These are phyloP conservation scores for Falco rusticolus DNA, from an alignment of 2,797 vertebrate species.

Conservation along the genomic window DNA sequence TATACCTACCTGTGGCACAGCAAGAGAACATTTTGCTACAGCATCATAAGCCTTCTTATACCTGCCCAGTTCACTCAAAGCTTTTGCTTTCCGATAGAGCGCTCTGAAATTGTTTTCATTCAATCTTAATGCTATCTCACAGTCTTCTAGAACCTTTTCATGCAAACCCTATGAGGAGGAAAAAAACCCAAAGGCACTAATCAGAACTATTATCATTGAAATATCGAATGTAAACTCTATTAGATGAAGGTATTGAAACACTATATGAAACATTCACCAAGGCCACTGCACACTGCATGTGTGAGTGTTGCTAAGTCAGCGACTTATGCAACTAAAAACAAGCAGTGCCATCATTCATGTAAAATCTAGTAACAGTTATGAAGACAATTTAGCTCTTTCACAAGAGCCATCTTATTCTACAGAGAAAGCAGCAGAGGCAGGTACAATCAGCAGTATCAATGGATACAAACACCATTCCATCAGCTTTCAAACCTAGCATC, in stretches of 20 bases:
- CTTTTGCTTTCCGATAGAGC: constrained; percentile 91
- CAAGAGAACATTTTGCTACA: constrained; percentile 93
- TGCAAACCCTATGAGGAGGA: constrained; percentile 81
- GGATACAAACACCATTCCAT: neutral
- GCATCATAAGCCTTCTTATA: constrained; percentile 92
- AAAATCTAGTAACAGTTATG: neutral
- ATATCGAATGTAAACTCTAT: neutral
- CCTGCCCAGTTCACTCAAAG: constrained; percentile 88
- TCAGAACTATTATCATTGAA: neutral
- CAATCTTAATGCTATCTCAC: constrained; percentile 87
- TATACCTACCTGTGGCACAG: constrained; percentile 89
- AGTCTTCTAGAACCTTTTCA: constrained; percentile 91
- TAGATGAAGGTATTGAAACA: neutral
- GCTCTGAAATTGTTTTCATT: constrained; percentile 91
- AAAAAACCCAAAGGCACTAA: neutral
- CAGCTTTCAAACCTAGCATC: neutral
- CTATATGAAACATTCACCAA: neutral
- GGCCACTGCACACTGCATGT: neutral
- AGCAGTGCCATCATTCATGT: neutral
- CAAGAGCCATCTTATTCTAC: neutral
- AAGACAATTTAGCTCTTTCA: neutral
- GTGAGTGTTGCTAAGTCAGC: neutral
- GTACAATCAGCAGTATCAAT: neutral
- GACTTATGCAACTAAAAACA: neutral
- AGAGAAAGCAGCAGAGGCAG: neutral